Base-by-base conservation (phyloP, 2,797 vertebrate species). In the Tenualosa thibaudeaui region DNA sequence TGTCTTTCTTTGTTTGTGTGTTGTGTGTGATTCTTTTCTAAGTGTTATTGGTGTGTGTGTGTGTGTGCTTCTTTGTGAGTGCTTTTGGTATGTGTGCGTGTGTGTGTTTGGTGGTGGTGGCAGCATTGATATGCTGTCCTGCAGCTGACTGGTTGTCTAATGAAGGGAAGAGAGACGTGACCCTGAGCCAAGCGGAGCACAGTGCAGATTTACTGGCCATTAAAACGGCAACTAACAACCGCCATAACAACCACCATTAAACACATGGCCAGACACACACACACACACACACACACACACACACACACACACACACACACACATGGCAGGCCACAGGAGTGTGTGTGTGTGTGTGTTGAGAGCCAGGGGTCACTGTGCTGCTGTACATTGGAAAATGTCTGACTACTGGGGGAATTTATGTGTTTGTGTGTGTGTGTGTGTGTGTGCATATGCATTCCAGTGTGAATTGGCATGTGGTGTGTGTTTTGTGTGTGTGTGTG, bases 81-180 rank as follows among this genome's bases (percentile, higher is more conserved):
- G 51, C 12, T 53, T 91, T 88, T 91, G 83, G 7, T 54, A 2
- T 19, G 81, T 68, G 65, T 24, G 82, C 84, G 46, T 40, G 62
- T 31, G 24, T 65, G 62, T 65, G 62, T 65, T 15, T 13, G 51
- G 51, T 15, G 51, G 51, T 46, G 46, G 7, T 46, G 46, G 46
- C 46, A 46, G 58, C 68, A 87, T 90, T 56, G 86, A 87, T 89
- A 81, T 50, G 65, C 71, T 87, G 89, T 89, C 88, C 84, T 37
- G 65, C 37, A 82, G 75, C 22, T 84, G 86, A 87, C 81, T 86
- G 82, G 85, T 54, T 17, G 60, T 81, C 86, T 87, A 89, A 90
- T 84, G 87, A 87, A 90, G 86, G 88, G 88, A 86, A 17, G 62
- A 85, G 84, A 86, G 86, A 87, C 88, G 86, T 90, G 89, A 83